Percentiles rank a stretch among this genome's conserved stretches.
These are phyloP conservation scores for Bradysia coprophila DNA, from an alignment of 1,140 invertebrate genomes.

Conservation along the genomic window DNA sequence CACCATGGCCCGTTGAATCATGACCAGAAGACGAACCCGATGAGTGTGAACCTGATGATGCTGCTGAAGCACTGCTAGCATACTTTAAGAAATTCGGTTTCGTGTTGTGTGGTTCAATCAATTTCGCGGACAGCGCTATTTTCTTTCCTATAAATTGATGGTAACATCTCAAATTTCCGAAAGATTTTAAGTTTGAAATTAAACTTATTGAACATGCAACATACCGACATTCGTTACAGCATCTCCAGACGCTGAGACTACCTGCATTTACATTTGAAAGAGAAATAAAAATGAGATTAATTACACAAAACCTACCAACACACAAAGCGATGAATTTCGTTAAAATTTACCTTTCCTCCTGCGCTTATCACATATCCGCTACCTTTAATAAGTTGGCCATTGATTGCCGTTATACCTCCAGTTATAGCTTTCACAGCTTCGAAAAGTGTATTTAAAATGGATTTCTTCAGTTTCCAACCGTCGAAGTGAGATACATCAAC, in stretches of 20 bases:
- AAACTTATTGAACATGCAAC: too few species aligned
- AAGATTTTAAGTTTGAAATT: too few species aligned
- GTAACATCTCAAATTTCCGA: too few species aligned
- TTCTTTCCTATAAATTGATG: too few species aligned
- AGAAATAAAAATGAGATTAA: background rate
- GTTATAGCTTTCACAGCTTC: constrained; percentile 72
- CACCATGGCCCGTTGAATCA: constrained; percentile 14
- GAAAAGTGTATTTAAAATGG: constrained; percentile 55
- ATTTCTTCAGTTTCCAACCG: constrained; percentile 59
- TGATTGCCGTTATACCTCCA: constrained; percentile 62
- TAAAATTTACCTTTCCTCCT: constrained; percentile 42
- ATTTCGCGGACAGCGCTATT: constrained; percentile 48
- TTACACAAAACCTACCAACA: background rate
- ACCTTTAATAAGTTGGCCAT: constrained; percentile 67
- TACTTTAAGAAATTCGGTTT: background rate
- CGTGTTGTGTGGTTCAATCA: constrained; percentile 20
- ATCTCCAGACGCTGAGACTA: constrained; percentile 33
- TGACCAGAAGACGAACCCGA: constrained; percentile 3
- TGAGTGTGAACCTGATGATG: background rate
- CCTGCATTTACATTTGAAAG: background rate
- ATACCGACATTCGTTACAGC: constrained; percentile 54
- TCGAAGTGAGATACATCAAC: constrained; percentile 33
- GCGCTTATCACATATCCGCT: constrained; percentile 53
- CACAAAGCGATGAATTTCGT: background rate
- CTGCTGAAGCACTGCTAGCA: background rate